Evolutionary conservation across 2,113 vertebrate species (phyloP), one percentile per base, ranked within the genome.

Genomic region (Piliocolobus tephrosceles): DNA sequence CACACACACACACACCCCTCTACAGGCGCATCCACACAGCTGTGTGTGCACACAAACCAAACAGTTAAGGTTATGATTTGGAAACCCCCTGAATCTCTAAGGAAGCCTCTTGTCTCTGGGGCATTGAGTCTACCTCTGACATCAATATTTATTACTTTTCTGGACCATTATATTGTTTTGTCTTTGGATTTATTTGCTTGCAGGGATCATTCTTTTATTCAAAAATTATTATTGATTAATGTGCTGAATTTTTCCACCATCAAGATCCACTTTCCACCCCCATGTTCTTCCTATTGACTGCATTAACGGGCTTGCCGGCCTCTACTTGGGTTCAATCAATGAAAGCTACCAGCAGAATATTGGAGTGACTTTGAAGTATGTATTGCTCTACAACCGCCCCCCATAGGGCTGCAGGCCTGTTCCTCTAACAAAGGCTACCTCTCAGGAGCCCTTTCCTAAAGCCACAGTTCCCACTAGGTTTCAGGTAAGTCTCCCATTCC

Each of bases 21-120:
- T 25, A 6, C 3, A 3, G 40, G 27, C 12, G 0, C 23, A 90
- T 58, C 3, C 22, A 52, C 2, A 35, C 16, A 35, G 1, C 5
- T 10, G 32, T 32, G 23, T 30, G 27, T 58, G n/a, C 6, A 8
- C 17, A 45, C 8, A 64, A 5, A 27, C 11, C n/a, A 22, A 57
- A 90, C 12, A 22, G 35, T 80, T 76, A 68, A 27, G 70, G 27
- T 80, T 2, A 9, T 80, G 47, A 45, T 79, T 76, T 83, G 20
- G 27, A 88, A 78, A 27, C 0, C 12, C 72, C 43, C 72, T 73
- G 38, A 57, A 47, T 66, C 47, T 93, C 6, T 61, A 55, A 90
- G 66, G 14, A 92, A 87, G n/a, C 30, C 13, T 72, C 12, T 82
- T 79, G 17, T 79, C 25, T 97, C 13, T 72, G 5, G 91, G 73